Conservation (phyloP, 2,888 invertebrate species). For the Leucoma salicis region DNA sequence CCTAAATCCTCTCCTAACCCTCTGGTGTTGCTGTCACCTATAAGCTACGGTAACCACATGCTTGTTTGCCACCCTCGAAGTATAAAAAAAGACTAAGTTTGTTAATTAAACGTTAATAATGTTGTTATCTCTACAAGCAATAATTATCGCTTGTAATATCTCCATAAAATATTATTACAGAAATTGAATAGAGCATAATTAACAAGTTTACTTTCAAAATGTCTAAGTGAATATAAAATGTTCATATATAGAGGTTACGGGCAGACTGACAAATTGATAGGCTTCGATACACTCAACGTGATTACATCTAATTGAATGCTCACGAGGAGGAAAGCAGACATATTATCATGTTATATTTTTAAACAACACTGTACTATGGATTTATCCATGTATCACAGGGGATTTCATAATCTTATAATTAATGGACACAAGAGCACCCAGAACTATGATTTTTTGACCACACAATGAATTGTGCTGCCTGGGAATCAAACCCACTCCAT, state of each 20-base stretch:
- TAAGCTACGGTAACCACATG: too few species aligned
- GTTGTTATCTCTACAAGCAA: constrained; percentile 20
- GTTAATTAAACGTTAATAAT: constrained; percentile 4
- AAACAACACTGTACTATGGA: too few species aligned
- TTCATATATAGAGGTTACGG: constrained; percentile 42
- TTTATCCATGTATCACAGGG: too few species aligned
- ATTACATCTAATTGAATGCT: constrained; percentile 71
- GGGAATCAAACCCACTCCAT: too few species aligned
- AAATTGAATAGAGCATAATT: constrained; percentile 68
- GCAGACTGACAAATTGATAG: constrained; percentile 65
- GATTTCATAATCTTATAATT: too few species aligned
- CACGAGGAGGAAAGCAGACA: constrained; percentile 49
- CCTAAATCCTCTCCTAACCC: too few species aligned
- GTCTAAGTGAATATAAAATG: constrained; percentile 55
- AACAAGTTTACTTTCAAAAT: constrained; percentile 72
- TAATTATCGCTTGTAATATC: constrained; percentile 18
- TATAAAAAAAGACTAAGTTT: too few species aligned
- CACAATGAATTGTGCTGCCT: too few species aligned
- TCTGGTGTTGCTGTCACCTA: too few species aligned
- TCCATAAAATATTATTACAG: constrained; percentile 54
- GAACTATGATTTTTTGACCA: too few species aligned
- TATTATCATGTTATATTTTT: constrained; percentile 7
- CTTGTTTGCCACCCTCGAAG: too few species aligned
- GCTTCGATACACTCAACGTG: constrained; percentile 55
- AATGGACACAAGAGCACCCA: too few species aligned